phyloP scores from a whole-genome alignment of 2,113 vertebrate species.

The Petroica traversi region DNA sequence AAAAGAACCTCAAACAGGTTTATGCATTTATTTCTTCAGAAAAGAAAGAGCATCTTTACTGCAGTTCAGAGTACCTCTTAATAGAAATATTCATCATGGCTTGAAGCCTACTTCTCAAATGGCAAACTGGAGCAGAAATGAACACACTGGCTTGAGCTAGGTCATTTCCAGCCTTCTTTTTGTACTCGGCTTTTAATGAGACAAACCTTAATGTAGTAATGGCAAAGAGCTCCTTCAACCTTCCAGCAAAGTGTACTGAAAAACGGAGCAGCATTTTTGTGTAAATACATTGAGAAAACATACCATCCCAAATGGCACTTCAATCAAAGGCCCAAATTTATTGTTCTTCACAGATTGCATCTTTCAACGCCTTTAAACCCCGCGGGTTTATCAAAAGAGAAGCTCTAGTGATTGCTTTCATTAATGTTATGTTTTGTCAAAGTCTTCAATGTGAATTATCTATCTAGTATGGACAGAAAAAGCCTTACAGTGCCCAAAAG shows the following conservation, averaged over 20 bases:
- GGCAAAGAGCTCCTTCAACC: slow-evolving; percentile 76
- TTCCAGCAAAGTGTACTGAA: slow-evolving; percentile 79
- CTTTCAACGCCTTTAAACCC: slow-evolving; percentile 86
- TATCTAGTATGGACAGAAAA: slow-evolving; percentile 81
- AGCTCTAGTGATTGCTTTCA: slow-evolving; percentile 89
- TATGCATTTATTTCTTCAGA: slow-evolving; percentile 18
- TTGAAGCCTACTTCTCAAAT: slow-evolving; percentile 77
- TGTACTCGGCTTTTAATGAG: slow-evolving; percentile 80
- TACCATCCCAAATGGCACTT: slow-evolving; percentile 83
- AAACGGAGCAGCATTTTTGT: slow-evolving; percentile 87
- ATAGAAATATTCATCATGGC: slow-evolving; percentile 48
- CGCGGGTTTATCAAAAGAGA: slow-evolving; percentile 86
- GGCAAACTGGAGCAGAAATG: slow-evolving; percentile 83
- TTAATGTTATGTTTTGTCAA: slow-evolving; percentile 90
- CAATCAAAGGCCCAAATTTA: slow-evolving; percentile 85
- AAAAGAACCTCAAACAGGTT: neutral
- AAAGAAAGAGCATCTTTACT: slow-evolving; percentile 49
- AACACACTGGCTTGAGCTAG: slow-evolving; percentile 77
- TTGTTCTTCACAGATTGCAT: slow-evolving; percentile 81
- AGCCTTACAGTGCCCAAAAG: slow-evolving; percentile 80
- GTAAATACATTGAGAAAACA: slow-evolving; percentile 81
- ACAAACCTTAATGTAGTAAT: slow-evolving; percentile 79
- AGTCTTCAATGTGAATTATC: slow-evolving; percentile 81
- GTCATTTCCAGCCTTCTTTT: slow-evolving; percentile 92
- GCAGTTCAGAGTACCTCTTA: slow-evolving; percentile 47